phyloP scores from a whole-genome alignment of 2,113 vertebrate genomes.

The Indicator indicator region DNA sequence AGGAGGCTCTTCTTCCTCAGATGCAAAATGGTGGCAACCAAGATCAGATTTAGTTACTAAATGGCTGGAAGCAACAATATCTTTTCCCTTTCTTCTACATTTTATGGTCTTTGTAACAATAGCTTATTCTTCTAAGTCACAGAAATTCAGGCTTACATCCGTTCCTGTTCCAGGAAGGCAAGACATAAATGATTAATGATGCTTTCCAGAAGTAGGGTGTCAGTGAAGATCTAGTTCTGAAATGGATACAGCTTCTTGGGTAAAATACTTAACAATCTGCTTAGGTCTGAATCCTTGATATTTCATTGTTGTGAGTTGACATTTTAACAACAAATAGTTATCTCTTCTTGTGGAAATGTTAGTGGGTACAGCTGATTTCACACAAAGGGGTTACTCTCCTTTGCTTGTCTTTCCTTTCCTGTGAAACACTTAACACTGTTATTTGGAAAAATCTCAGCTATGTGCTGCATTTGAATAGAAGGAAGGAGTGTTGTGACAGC shows the following conservation, averaged over 20 bases:
- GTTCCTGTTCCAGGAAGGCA: neutral
- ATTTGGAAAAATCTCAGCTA: conserved; percentile 6
- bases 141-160: neutral
- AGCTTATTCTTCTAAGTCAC: conserved; percentile 22
- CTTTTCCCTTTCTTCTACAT: neutral
- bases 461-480: conserved; percentile 6
- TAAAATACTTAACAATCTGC: neutral
- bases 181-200: conserved; percentile 38
- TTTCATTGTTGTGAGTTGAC: neutral
- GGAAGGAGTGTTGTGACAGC: conserved; percentile 18
- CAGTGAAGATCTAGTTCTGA: conserved; percentile 1
- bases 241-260: neutral
- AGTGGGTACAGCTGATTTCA: neutral
- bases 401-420: conserved; percentile 11
- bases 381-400: neutral
- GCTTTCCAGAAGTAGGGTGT: conserved; percentile 30
- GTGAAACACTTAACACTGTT: neutral
- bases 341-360: conserved; percentile 1
- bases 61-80: neutral
- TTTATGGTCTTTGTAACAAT: neutral
- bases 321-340: conserved; percentile 12
- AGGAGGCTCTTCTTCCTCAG: neutral
- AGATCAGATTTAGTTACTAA: neutral
- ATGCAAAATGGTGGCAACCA: neutral
- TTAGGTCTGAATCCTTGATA: neutral